A percentile compares a stretch with the other conserved stretches of the same genome.
Evolutionary conservation across 2,888 invertebrate genomes (phyloP).

Genomic region (Geotrupes spiniger): DNA sequence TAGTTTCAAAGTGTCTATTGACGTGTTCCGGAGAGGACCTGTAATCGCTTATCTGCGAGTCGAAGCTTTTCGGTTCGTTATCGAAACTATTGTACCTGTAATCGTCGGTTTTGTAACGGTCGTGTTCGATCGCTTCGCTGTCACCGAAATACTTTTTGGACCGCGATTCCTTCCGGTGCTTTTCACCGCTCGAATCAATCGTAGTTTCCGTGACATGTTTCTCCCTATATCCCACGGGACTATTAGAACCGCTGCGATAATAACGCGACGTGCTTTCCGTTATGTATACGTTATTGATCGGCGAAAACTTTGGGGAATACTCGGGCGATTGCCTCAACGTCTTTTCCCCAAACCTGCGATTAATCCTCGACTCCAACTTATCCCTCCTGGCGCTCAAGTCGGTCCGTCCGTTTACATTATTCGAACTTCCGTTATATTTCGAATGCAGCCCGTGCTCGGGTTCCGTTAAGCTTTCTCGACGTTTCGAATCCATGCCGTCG

Average conservation of each 20-base stretch:
- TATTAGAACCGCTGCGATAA: slow-evolving; percentile 56
- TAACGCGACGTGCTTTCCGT: slow-evolving; percentile 57
- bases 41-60: slow-evolving; percentile 61
- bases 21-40: slow-evolving; percentile 59
- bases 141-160: slow-evolving; percentile 49
- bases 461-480: slow-evolving; percentile 52
- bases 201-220: slow-evolving; percentile 55
- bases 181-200: slow-evolving; percentile 52
- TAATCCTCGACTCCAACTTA: slow-evolving; percentile 71
- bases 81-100: slow-evolving; percentile 45
- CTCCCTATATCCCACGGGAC: slow-evolving; percentile 55
- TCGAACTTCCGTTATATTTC: slow-evolving; percentile 23
- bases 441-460: slow-evolving; percentile 34
- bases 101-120: slow-evolving; percentile 39
- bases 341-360: slow-evolving; percentile 54
- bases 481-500: slow-evolving; percentile 65
- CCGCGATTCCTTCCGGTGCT: slow-evolving; percentile 49
- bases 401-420: slow-evolving; percentile 43
- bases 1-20: slow-evolving; percentile 40
- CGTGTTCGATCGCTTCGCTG: slow-evolving; percentile 31
- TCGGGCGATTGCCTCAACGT: slow-evolving; percentile 47
- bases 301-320: slow-evolving; percentile 51
- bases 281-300: slow-evolving; percentile 49
- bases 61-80: slow-evolving; percentile 67
- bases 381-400: slow-evolving; percentile 72